phyloP scores from a whole-genome alignment of 2,888 invertebrate species.

The Acheta domesticus region DNA sequence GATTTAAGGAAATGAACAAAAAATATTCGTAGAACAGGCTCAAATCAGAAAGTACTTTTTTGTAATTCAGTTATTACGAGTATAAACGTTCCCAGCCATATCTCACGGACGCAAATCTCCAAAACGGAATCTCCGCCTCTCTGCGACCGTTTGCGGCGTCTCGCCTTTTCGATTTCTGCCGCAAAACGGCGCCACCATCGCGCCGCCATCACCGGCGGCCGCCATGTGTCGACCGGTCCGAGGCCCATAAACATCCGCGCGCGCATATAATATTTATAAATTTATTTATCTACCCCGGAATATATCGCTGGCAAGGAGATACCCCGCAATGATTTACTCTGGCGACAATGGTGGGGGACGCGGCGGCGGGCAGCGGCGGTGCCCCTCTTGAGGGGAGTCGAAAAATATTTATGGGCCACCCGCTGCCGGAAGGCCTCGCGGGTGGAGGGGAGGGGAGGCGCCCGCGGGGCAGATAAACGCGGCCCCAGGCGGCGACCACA shows the following conservation, averaged over 20 bases:
- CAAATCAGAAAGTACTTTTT: no score
- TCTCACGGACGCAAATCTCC: no score
- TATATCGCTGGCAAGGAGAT: constrained; percentile 1
- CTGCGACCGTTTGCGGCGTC: no score
- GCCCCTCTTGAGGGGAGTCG: background rate
- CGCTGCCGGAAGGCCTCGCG: background rate
- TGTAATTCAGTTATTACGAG: no score
- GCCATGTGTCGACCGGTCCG: no score
- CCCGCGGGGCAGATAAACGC: constrained; percentile 9
- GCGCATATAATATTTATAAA: constrained; percentile 18
- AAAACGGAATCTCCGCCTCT: no score
- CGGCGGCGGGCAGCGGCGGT: background rate
- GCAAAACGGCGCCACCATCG: no score
- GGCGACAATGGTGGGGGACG: background rate
- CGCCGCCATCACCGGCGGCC: no score
- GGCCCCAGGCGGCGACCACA: background rate
- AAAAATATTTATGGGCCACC: background rate
- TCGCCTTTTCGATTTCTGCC: no score
- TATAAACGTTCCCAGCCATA: no score
- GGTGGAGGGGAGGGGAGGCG: background rate
- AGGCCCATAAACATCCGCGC: background rate
- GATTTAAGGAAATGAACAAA: no score
- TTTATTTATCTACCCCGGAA: background rate
- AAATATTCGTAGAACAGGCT: no score
- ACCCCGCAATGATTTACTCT: constrained; percentile 4